A percentile compares a stretch with the other conserved stretches of the same genome.
Evolutionary conservation across 2,113 vertebrate species (phyloP).

Genomic region (Circaetus cinerascens): DNA sequence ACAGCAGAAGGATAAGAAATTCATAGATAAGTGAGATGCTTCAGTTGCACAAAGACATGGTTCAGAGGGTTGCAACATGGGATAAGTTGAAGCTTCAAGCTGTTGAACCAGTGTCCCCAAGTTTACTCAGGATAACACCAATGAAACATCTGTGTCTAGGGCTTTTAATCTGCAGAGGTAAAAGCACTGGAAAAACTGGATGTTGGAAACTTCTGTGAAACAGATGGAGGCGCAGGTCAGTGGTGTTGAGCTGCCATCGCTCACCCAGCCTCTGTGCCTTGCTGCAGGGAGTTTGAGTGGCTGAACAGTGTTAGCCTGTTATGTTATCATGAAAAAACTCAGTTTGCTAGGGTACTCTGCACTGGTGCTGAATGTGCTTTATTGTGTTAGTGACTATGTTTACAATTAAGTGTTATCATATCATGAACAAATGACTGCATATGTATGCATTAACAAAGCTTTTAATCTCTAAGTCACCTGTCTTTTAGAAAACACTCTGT

Average conservation of each 20-base stretch:
- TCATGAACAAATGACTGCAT: not conserved
- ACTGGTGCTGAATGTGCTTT: not conserved
- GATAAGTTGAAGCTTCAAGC: not conserved
- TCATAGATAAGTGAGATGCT: not conserved
- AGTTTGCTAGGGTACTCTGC: not conserved
- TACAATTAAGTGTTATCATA: not conserved
- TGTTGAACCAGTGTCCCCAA: not conserved
- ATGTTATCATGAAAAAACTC: not conserved
- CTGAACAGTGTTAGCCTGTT: not conserved
- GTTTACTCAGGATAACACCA: not conserved
- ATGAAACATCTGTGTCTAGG: not conserved
- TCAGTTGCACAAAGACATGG: not conserved
- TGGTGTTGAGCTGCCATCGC: not conserved
- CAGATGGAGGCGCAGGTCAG: not conserved
- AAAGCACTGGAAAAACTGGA: not conserved
- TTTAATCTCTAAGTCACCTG: not conserved
- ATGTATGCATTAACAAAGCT: not conserved
- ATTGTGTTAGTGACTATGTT: not conserved
- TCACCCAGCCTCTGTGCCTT: not conserved
- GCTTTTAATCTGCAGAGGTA: not conserved
- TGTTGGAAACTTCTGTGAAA: not conserved
- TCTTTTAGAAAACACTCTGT: not conserved
- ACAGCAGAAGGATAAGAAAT: not conserved
- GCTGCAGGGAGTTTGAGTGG: not conserved
- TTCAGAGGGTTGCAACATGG: not conserved